These are phyloP conservation scores for Scaptodrosophila latifasciaeformis DNA, from an alignment of 2,888 invertebrate species.

Conservation along the genomic window DNA sequence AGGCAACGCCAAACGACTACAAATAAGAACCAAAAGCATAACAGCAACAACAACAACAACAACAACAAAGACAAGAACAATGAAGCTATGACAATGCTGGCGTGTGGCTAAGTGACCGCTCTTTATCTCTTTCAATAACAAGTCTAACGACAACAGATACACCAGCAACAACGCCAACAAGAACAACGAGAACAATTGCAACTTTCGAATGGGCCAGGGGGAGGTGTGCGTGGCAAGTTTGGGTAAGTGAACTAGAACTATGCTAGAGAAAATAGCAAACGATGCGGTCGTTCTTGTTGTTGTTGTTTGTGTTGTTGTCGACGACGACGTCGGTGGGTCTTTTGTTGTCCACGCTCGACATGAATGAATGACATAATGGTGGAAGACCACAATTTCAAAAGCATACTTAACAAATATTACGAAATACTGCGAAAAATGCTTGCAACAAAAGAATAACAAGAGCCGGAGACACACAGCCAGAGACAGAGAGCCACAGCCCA, in stretches of 20 bases:
- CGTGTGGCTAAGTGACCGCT: conserved; percentile 68
- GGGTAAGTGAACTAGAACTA: conserved; percentile 12
- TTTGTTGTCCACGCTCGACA: conserved; percentile 38
- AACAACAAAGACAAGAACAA: conserved; percentile 6
- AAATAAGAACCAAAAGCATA: conserved; percentile 36
- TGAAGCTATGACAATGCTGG: conserved; percentile 43
- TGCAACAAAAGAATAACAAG: conserved; percentile 60
- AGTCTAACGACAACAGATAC: conserved; percentile 40
- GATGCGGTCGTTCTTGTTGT: conserved; percentile 2
- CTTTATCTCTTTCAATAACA: conserved; percentile 68
- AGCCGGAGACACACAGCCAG: too few relatives aligned
- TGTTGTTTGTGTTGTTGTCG: conserved; percentile 33
- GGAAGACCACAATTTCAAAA: conserved; percentile 67
- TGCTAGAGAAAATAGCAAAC: conserved; percentile 44
- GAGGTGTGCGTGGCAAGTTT: too few relatives aligned
- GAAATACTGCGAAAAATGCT: conserved; percentile 66
- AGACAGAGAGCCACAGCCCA: conserved; percentile 13
- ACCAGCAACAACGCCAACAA: conserved; percentile 19
- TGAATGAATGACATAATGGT: conserved; percentile 66
- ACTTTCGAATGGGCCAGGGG: too few relatives aligned
- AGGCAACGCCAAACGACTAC: conserved; percentile 30
- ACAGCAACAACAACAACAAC: not conserved
- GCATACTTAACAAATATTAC: conserved; percentile 65
- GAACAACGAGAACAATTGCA: conserved; percentile 23
- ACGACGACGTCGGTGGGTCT: conserved; percentile 35